Evolutionary conservation across 2,113 vertebrate species (phyloP).

Genomic region (Vulpes ferrilata): DNA sequence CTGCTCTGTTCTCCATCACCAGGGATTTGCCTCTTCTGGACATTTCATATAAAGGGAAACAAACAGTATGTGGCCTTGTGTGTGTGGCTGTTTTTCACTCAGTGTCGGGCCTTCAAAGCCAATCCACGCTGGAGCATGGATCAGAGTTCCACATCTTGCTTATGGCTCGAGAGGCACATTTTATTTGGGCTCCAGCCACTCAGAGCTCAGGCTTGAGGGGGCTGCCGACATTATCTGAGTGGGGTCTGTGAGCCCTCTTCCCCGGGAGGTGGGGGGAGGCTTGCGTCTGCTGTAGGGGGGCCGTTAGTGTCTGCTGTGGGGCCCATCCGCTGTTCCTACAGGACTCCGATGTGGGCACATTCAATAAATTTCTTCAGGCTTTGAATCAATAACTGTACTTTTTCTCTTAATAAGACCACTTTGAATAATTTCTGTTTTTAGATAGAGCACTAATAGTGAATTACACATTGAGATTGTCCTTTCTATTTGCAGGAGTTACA

Average conservation of each 20-base stretch:
- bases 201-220: not conserved
- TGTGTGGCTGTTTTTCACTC: not conserved
- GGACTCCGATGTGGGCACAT: not conserved
- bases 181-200: not conserved
- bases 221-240: not conserved
- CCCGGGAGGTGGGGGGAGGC: too few relatives aligned
- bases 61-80: not conserved
- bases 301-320: not conserved
- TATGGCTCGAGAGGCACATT: accelerated
- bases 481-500: not conserved
- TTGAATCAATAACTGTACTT: too few relatives aligned
- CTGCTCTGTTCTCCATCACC: not conserved
- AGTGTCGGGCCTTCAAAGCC: not conserved
- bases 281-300: not conserved
- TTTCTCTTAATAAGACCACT: not conserved
- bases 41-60: not conserved
- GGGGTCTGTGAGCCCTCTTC: not conserved
- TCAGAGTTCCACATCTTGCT: not conserved
- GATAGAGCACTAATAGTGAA: not conserved
- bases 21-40: not conserved
- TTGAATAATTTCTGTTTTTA: not conserved
- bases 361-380: not conserved
- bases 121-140: accelerated
- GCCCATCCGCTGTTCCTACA: accelerated
- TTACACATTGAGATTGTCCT: too few relatives aligned